phyloP scores from a whole-genome alignment of 2,797 vertebrate genomes.

The Apogon hyalosoma region DNA sequence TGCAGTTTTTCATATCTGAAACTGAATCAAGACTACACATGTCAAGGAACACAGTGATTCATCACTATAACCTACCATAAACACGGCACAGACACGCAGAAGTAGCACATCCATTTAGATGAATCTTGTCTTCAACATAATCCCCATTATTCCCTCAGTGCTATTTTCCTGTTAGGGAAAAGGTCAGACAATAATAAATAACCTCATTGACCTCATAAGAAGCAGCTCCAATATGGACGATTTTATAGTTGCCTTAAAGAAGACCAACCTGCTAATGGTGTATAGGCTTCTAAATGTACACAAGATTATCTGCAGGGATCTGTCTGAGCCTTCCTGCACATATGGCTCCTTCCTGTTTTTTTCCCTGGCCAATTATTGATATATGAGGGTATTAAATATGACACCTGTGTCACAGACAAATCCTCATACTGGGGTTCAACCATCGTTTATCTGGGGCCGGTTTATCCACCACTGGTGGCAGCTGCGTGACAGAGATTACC shows the following conservation, averaged over 20 bases:
- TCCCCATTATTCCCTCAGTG: constrained; percentile 30
- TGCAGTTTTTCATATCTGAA: constrained; percentile 32
- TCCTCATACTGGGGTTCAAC: constrained; percentile 76
- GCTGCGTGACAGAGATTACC: constrained; percentile 87
- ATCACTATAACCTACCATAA: constrained; percentile 17
- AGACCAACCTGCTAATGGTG: constrained; percentile 42
- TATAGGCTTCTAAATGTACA: constrained; percentile 80
- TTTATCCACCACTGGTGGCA: constrained; percentile 78
- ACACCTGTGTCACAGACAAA: constrained; percentile 86
- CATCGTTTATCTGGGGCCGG: constrained; percentile 66
- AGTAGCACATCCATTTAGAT: constrained; percentile 22
- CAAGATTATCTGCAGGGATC: constrained; percentile 77
- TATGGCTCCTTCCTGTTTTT: constrained; percentile 74
- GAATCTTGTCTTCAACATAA: constrained; percentile 11
- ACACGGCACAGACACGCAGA: neutral
- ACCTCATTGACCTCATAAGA: constrained; percentile 48
- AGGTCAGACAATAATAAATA: constrained; percentile 66
- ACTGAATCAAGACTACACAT: constrained; percentile 6
- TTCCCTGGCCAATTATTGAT: constrained; percentile 82
- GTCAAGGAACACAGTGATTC: constrained; percentile 37
- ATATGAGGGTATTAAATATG: constrained; percentile 88
- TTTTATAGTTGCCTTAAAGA: constrained; percentile 50
- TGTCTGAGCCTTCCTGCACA: constrained; percentile 68
- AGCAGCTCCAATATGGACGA: constrained; percentile 12
- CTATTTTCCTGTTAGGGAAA: constrained; percentile 48